A percentile compares a stretch with the other conserved stretches of the same genome.
phyloP scores from a whole-genome alignment of 2,797 vertebrate genomes.

The Heteromormyrus szaboi region DNA sequence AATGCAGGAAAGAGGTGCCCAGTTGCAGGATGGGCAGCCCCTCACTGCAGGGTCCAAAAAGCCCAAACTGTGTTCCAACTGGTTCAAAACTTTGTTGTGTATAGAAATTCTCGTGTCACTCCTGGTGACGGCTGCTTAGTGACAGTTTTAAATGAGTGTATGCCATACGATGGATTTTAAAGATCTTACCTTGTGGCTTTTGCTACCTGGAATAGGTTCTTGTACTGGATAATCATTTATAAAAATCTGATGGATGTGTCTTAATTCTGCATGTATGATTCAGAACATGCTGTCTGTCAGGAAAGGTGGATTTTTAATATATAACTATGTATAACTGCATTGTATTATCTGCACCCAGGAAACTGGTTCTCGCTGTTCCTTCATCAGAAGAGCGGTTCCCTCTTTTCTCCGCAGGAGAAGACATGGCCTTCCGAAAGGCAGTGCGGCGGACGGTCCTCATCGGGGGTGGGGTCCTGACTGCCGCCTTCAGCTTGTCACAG shows the following conservation, averaged over 20 bases:
- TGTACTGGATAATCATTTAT: background rate
- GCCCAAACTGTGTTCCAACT: background rate
- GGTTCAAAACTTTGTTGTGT: background rate
- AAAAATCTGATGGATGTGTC: background rate
- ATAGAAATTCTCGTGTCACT: background rate
- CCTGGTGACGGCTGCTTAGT: background rate
- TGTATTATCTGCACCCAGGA: background rate
- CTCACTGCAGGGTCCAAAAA: background rate
- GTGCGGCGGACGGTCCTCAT: constrained; percentile 74
- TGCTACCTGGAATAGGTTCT: background rate
- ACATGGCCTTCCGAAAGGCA: constrained; percentile 88
- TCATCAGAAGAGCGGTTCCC: background rate
- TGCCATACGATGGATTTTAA: background rate
- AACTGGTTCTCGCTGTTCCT: background rate
- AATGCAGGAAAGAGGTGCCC: background rate
- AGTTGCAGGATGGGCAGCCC: background rate
- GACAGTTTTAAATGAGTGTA: background rate
- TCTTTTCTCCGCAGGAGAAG: constrained; percentile 33
- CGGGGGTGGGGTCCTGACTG: constrained; percentile 75
- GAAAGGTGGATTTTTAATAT: background rate
- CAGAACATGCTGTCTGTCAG: background rate
- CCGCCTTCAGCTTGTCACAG: constrained; percentile 78
- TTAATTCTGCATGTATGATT: background rate
- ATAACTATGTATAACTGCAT: background rate
- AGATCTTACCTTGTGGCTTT: background rate